Evolutionary conservation across 1,140 invertebrate genomes (phyloP), one percentile per base, ranked within the genome.

Genomic region (Rhagoletis pomonella): DNA sequence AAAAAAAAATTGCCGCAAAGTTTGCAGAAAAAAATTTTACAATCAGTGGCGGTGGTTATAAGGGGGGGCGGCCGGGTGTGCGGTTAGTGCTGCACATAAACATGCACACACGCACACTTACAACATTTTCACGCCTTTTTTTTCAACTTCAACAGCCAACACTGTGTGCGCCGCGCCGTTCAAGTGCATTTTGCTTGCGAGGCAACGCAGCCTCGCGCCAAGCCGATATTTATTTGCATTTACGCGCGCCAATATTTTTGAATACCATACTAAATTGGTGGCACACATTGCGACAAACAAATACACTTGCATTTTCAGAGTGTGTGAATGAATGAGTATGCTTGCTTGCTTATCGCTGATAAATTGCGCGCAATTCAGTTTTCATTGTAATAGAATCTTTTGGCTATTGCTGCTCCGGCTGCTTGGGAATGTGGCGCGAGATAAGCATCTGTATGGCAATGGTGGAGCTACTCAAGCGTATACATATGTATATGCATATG

Each of bases 221-320:
- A 29, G 29, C 69, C 19, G 17, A 9, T 81, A 17, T 55, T 47
- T 55, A 81, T 81, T 81, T 81, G 73, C 50, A 81, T 81, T 29
- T 81, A n/a, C 47, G 73, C 73, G 73, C 73, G 44, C 73, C 73
- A 81, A 81, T 81, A 81, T 81, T 81, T 73, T 55, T 81, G 73
- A 81, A 81, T 50, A 81, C 73, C 73, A 81, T 81, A 81, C 73
- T 6, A 50, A 81, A 81, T 81, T 50, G 73, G 47, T 50, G 73
- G 73, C 73, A 81, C 9, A 81, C 47, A n/a, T n/a, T n/a, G n/a
- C n/a, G n/a, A n/a, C n/a, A n/a, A n/a, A n/a, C n/a, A 19, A 65
- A 44, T 39, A 69, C 67, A 69, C 9, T 10, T 42, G 29, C n/a
- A n/a, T n/a, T n/a, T n/a, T n/a, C n/a, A n/a, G n/a, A n/a, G n/a